Evolutionary conservation across 2,888 invertebrate genomes (phyloP).

Genomic region (Julus scanicus): DNA sequence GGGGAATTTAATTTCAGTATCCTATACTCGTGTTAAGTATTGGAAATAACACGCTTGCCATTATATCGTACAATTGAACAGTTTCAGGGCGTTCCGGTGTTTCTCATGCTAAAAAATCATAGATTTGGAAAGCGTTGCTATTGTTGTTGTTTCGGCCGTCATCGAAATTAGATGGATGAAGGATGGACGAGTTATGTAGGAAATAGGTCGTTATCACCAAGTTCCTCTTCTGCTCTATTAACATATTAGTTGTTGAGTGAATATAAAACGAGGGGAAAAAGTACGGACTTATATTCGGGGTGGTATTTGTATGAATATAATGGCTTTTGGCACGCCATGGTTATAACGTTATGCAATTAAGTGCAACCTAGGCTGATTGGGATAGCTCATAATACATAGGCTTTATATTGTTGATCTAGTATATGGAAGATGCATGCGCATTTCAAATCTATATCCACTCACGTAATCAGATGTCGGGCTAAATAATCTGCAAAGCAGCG

Average conservation of each 20-base stretch:
- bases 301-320: background rate
- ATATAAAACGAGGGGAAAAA: conserved; percentile 40
- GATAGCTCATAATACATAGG: background rate
- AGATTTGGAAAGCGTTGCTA: background rate
- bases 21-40: background rate
- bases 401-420: background rate
- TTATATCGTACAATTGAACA: background rate
- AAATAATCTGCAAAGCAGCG: too few relatives aligned
- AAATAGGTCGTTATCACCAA: conserved; percentile 51
- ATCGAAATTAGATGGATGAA: conserved; percentile 51
- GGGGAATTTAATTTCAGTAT: background rate
- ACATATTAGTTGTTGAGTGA: conserved; percentile 48
- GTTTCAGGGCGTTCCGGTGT: conserved; percentile 8
- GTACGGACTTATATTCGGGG: background rate
- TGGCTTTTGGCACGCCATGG: conserved; percentile 25
- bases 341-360: background rate
- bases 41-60: conserved; percentile 19
- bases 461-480: too few relatives aligned
- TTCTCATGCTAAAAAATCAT: background rate
- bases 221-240: conserved; percentile 49
- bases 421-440: too few relatives aligned
- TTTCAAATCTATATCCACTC: too few relatives aligned
- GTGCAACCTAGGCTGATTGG: conserved; percentile 3
- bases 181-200: conserved; percentile 41
- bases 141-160: conserved; percentile 51